phyloP scores from a whole-genome alignment of 2,888 invertebrate genomes.

The Lithodes maja region DNA sequence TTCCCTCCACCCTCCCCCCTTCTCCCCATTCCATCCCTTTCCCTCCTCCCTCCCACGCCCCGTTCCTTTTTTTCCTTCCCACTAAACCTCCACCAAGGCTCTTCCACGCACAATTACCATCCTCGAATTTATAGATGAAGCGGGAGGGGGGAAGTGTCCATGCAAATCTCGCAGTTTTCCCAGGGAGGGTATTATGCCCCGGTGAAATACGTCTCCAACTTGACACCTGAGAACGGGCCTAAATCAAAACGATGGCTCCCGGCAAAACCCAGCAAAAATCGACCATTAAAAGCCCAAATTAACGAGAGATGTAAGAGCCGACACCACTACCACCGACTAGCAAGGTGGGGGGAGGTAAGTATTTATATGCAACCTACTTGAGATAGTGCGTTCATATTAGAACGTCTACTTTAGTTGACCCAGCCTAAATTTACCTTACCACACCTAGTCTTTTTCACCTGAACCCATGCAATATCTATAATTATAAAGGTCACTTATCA shows the following conservation, averaged over 20 bases:
- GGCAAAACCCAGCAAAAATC: constrained; percentile 35
- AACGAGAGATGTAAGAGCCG: constrained; percentile 47
- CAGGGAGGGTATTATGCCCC: constrained; percentile 13
- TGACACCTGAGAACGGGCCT: constrained; percentile 43
- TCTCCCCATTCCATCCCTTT: background rate
- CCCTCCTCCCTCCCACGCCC: background rate
- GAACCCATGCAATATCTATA: too few species aligned
- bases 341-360: too few species aligned
- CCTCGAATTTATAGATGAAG: constrained; percentile 33
- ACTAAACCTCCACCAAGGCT: background rate
- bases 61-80: background rate
- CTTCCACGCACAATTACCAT: constrained; percentile 40
- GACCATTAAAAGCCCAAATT: constrained; percentile 43
- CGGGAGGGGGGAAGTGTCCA: constrained; percentile 23
- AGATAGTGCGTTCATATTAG: too few species aligned
- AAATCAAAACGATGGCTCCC: constrained; percentile 49
- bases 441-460: too few species aligned
- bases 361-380: too few species aligned
- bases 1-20: background rate
- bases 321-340: constrained; percentile 18
- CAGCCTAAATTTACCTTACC: too few species aligned
- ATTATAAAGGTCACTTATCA: too few species aligned
- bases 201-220: constrained; percentile 44
- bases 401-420: too few species aligned
- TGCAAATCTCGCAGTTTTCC: constrained; percentile 42